Percentiles rank a stretch among this genome's conserved stretches.
These are phyloP conservation scores for Coptodon bakossiorum DNA, from an alignment of 2,113 vertebrate species.

Conservation along the genomic window DNA sequence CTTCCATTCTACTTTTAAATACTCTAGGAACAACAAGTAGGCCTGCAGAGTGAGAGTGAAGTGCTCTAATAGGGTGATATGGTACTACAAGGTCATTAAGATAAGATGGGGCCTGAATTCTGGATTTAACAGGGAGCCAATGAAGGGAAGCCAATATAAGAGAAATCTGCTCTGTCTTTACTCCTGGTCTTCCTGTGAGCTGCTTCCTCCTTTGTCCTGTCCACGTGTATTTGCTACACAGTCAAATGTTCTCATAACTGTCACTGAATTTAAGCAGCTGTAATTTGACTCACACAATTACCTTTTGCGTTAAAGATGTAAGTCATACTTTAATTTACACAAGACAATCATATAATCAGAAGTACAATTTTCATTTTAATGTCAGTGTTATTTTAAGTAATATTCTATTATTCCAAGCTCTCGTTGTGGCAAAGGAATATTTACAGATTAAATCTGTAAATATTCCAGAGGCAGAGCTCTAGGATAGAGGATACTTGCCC, in stretches of 20 bases:
- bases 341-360: neutral
- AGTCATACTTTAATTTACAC: neutral
- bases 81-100: neutral
- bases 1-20: neutral
- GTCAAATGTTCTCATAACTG: neutral
- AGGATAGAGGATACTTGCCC: neutral
- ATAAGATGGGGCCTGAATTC: neutral
- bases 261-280: neutral
- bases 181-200: neutral
- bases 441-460: neutral
- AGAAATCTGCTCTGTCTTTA: neutral
- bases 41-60: rapidly evolving
- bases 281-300: neutral
- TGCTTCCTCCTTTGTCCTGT: neutral
- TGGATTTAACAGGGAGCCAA: neutral
- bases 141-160: neutral
- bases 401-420: neutral
- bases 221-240: neutral
- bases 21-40: neutral
- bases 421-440: neutral
- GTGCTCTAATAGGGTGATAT: rapidly evolving
- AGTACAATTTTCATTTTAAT: neutral
- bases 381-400: neutral
- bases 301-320: neutral
- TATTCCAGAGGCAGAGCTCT: neutral